These are phyloP conservation scores for Eupeodes latifasciatus DNA, from an alignment of 2,888 invertebrate genomes.

Conservation along the genomic window DNA sequence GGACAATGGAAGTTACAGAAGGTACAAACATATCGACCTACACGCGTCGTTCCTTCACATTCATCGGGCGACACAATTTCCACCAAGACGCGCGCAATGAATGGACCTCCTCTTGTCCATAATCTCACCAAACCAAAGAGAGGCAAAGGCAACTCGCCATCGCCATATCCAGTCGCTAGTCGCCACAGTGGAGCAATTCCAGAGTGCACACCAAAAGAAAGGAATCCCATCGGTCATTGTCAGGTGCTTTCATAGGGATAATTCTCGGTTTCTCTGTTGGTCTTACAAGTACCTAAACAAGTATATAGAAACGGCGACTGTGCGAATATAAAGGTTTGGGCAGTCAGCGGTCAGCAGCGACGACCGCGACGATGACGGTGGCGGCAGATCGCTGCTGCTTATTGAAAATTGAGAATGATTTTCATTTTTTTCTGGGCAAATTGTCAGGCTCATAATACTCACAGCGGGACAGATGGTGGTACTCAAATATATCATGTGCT, in stretches of 20 bases:
- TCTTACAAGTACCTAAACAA: not conserved
- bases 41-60: constrained; percentile 72
- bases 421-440: constrained; percentile 59
- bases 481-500: constrained; percentile 57
- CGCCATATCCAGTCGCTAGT: not conserved
- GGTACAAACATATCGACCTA: constrained; percentile 61
- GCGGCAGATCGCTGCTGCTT: constrained; percentile 51
- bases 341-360: not conserved
- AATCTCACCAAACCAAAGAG: constrained; percentile 22
- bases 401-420: constrained; percentile 73
- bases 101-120: constrained; percentile 29
- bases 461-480: constrained; percentile 67
- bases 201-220: constrained; percentile 66
- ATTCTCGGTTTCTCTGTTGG: constrained; percentile 52
- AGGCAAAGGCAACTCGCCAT: not conserved
- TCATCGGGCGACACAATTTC: constrained; percentile 70
- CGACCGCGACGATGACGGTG: not conserved
- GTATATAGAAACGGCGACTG: too few relatives aligned
- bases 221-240: constrained; percentile 76
- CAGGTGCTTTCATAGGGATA: constrained; percentile 72
- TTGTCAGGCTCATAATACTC: constrained; percentile 75
- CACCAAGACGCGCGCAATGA: constrained; percentile 37
- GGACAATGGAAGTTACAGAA: constrained; percentile 8
- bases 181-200: constrained; percentile 48
- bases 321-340: constrained; percentile 6